Evolutionary conservation across 2,888 invertebrate species (phyloP), one percentile per base, ranked within the genome.

Genomic region (Arctia plantaginis): DNA sequence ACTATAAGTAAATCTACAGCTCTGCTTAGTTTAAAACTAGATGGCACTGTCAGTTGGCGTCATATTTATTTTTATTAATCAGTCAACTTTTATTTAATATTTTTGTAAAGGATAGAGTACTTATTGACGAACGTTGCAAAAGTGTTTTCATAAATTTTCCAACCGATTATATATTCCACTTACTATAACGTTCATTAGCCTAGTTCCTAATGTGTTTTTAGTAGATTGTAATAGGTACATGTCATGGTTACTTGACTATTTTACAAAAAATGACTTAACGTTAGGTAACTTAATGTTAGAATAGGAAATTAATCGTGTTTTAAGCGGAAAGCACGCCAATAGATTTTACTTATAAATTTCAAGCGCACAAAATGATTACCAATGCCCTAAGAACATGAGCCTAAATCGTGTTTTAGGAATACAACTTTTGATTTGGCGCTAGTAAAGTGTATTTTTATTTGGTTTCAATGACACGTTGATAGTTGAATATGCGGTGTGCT

Each of bases 351-450:
- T 83, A 83, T 75, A 71, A 80, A 77, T 82, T 85, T 80, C 81
- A 71, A 80, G 75, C 72, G 73, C 76, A 76, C 76, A 73, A 67
- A 76, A 71, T 72, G 69, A 78, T 82, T 82, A 77, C 73, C 78
- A 79, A 80, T 76, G 78, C 70, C n/a, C n/a, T n/a, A n/a, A 69
- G 72, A 72, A 75, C 75, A 75, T 66, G 73, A 47, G 79, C 77
- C 78, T 62, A 47, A 73, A 76, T n/a, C 73, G 47, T 30, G 3
- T 69, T 73, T 69, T 66, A 72, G 80, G 65, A 91, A 90, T 89
- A 88, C 77, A 82, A 93, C 93, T 94, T 93, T 93, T 94, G 92
- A 91, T 94, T 94, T 93, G 90, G 82, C 73, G 70, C 20, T 0
- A 10, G 74, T 87, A 92, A 80, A 87, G 92, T 89, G 76, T 80